Percentiles rank a stretch among this genome's conserved stretches.
Evolutionary conservation across 2,113 vertebrate genomes (phyloP).

Genomic region (Ariopsis seemanni): DNA sequence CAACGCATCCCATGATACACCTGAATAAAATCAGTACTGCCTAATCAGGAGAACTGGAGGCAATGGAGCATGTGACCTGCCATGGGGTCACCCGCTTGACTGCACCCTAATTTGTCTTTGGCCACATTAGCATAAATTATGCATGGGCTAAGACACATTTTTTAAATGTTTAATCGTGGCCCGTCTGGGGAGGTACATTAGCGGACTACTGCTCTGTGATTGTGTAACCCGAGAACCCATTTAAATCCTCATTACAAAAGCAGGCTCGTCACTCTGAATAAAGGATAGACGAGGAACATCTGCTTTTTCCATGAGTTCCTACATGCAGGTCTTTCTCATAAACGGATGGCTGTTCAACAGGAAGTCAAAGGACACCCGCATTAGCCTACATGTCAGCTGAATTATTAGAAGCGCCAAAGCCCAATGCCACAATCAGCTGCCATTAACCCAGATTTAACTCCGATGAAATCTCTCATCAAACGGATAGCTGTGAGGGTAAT

Average conservation of each 20-base stretch:
- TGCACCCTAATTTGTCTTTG: conserved; percentile 59
- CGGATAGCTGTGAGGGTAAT: conserved; percentile 46
- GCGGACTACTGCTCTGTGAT: conserved; percentile 64
- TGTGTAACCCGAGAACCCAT: conserved; percentile 50
- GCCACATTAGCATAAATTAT: conserved; percentile 72
- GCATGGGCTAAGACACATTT: conserved; percentile 65
- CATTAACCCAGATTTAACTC: conserved; percentile 63
- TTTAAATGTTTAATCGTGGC: conserved; percentile 72
- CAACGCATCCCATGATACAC: conserved; percentile 48
- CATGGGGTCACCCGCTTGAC: conserved; percentile 8
- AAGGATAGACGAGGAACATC: conserved; percentile 26
- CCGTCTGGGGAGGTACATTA: conserved; percentile 70
- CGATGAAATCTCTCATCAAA: conserved; percentile 44
- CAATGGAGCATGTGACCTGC: conserved; percentile 4
- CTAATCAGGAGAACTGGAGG: background rate
- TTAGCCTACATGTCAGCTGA: conserved; percentile 48
- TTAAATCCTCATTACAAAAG: conserved; percentile 59
- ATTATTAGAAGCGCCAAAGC: conserved; percentile 33
- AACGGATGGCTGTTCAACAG: conserved; percentile 10
- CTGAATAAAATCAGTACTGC: conserved; percentile 23
- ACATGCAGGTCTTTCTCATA: conserved; percentile 25
- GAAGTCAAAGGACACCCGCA: conserved; percentile 28
- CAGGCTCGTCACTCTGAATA: conserved; percentile 10
- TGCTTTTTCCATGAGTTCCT: conserved; percentile 39
- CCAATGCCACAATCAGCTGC: conserved; percentile 50